phyloP scores from a whole-genome alignment of 2,113 vertebrate species.

The Channa argus region DNA sequence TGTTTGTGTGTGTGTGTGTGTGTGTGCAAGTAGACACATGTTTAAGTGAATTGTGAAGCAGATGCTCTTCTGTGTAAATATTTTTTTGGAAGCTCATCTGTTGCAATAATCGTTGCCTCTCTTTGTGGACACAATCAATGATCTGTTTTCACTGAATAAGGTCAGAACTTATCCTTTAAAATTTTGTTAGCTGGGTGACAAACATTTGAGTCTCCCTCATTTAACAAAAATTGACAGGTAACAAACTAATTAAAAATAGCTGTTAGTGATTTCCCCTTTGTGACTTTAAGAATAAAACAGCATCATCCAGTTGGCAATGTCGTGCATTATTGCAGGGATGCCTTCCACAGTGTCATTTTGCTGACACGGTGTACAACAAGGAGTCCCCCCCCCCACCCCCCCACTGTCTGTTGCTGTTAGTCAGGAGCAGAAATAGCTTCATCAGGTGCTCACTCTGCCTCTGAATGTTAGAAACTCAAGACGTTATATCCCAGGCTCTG shows the following conservation, averaged over 20 bases:
- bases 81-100: conserved; percentile 37
- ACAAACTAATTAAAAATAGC: no score
- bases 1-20: conserved; percentile 25
- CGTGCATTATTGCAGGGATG: conserved; percentile 30
- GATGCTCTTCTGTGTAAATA: conserved; percentile 55
- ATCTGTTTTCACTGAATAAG: conserved; percentile 10
- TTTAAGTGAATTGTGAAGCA: conserved; percentile 38
- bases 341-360: conserved; percentile 44
- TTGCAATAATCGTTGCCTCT: conserved; percentile 20
- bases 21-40: conserved; percentile 1
- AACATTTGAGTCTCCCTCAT: no score
- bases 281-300: neutral
- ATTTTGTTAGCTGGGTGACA: no score
- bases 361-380: conserved; percentile 48
- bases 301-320: neutral
- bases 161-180: neutral
- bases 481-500: conserved; percentile 36
- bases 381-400: conserved; percentile 33
- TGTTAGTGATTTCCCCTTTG: neutral
- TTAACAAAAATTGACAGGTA: no score
- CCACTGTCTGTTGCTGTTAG: conserved; percentile 36
- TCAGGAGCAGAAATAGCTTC: conserved; percentile 37
- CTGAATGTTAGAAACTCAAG: conserved; percentile 25
- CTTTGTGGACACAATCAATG: conserved; percentile 20
- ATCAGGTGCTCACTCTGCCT: conserved; percentile 25